Base-by-base conservation (phyloP, 2,888 invertebrate species). In the Leptura quadrifasciata region DNA sequence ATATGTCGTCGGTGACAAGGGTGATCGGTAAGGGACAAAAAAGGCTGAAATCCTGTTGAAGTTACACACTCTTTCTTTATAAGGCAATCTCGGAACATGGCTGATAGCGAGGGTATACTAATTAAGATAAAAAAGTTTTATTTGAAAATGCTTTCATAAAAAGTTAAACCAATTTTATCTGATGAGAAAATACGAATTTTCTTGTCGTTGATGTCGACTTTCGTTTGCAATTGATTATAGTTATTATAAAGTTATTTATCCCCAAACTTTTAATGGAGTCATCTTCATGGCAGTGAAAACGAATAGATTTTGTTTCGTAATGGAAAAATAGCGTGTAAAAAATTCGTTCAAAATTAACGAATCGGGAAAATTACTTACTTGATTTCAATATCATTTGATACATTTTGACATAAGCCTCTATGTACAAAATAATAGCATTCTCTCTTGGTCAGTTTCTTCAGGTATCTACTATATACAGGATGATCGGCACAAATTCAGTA, bases 1-100 rank as follows among this genome's bases (percentile, higher is more conserved):
- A 52, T 52, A 65, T 65, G 65, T 35, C 35, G 52, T 24, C 65
- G n/a, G n/a, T 52, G 65, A 47, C 27, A 47, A 24, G 65, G 65
- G 65, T 24, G 21, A 65, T 20, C 15, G 31, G 17, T 18, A 20
- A 31, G 61, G 27, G 60, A 17, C 24, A 61, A 31, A 35, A 60
- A 61, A 64, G 24, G 20, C 15, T 18, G 21, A 57, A 57, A 8
- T 8, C 57, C 17, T 57, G 57, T 21, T 57, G 15, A 57, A 57
- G 10, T 57, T 57, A 20, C 57, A 57, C 57, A 20, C 57, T 12
- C 20, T 57, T 57, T 47, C 18, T 57, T 57, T 57, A 21, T 20
- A 20, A 60, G 61, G 24, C 61, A 31, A 61, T 61, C 35, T 61
- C 10, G 8, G 61, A 35, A 61, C 27, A 61, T 9, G 31, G 18